Percentiles rank a stretch among this genome's conserved stretches.
Conservation (phyloP, 2,113 vertebrate genomes). For the Trematocara zebra region DNA sequence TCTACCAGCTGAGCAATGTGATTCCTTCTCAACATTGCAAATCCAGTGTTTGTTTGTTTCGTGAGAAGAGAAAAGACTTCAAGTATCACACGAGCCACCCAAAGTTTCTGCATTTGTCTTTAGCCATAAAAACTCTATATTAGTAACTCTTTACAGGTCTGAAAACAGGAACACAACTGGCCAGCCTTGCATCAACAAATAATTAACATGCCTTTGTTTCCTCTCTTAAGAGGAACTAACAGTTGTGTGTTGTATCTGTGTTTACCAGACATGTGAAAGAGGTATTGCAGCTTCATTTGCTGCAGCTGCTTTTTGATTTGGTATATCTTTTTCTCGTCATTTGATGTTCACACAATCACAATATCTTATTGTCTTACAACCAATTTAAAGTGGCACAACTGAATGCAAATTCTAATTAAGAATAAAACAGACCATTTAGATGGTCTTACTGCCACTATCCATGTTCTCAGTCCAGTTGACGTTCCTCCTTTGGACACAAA, state of each 20-base stretch:
- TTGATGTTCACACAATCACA: neutral
- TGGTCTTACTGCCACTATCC: neutral
- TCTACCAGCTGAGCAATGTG: neutral
- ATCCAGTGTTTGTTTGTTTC: neutral
- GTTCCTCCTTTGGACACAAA: neutral
- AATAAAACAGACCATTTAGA: neutral
- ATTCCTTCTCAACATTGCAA: neutral
- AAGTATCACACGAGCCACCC: neutral
- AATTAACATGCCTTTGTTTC: neutral
- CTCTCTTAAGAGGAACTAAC: neutral
- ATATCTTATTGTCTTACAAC: neutral
- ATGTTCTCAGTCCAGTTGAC: neutral
- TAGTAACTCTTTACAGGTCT: neutral
- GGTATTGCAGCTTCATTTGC: neutral
- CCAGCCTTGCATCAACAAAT: neutral
- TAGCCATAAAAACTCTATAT: neutral
- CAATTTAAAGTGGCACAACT: neutral
- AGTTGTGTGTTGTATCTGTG: neutral
- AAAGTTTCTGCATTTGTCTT: neutral
- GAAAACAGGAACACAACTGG: conserved; percentile 4
- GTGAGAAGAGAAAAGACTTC: neutral
- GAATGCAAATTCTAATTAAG: neutral
- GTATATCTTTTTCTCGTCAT: neutral
- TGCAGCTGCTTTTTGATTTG: neutral
- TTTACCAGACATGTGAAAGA: neutral